Percentiles rank a stretch among this genome's conserved stretches.
These are phyloP conservation scores for Malurus melanocephalus DNA, from an alignment of 2,113 vertebrate species.

Conservation along the genomic window DNA sequence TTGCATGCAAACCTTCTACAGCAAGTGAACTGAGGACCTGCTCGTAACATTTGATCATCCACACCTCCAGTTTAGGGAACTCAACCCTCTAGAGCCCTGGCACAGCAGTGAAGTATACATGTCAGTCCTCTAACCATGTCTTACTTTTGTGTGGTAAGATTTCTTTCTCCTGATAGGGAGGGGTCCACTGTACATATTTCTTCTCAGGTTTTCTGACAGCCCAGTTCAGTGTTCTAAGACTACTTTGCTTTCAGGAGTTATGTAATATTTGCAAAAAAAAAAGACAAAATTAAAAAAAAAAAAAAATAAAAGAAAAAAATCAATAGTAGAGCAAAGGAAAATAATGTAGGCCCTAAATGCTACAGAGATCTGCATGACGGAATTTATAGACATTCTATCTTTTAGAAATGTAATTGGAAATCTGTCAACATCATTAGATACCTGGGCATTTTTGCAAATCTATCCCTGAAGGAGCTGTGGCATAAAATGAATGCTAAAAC, in stretches of 20 bases:
- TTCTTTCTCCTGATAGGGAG: background rate
- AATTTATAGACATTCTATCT: background rate
- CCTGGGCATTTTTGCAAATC: background rate
- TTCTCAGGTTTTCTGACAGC: background rate
- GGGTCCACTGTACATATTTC: accelerated
- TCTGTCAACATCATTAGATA: background rate
- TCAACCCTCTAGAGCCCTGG: background rate
- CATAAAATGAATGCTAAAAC: background rate
- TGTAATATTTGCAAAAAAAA: background rate
- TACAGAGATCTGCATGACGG: background rate
- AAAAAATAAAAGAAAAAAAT: background rate
- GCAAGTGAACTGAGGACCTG: accelerated
- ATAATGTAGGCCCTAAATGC: background rate
- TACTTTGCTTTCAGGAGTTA: background rate
- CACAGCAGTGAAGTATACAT: background rate
- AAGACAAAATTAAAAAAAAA: background rate
- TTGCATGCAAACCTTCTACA: background rate
- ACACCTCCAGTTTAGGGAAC: background rate
- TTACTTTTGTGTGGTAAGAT: background rate
- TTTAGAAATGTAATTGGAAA: slow-evolving; percentile 2
- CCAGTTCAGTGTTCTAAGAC: background rate
- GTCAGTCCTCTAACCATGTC: background rate
- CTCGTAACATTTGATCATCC: background rate
- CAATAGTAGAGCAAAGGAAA: background rate
- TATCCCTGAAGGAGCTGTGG: background rate